Evolutionary conservation across 2,113 vertebrate species (phyloP).

Genomic region (Narcine bancroftii): DNA sequence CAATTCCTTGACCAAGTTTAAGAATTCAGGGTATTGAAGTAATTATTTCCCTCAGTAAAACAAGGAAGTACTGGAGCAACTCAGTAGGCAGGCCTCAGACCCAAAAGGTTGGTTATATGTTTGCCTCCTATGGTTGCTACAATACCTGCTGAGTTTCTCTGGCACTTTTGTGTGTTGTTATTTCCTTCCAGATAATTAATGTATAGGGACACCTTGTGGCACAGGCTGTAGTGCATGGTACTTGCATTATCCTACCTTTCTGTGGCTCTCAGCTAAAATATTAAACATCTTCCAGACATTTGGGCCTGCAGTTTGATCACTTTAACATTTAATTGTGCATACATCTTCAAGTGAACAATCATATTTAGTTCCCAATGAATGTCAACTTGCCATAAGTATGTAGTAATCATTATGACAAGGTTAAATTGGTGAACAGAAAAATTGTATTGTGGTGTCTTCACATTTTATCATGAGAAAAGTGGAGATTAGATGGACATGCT

Average conservation of each 20-base stretch:
- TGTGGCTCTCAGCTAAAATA: neutral
- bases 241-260: neutral
- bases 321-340: neutral
- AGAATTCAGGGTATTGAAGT: neutral
- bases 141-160: too few relatives aligned
- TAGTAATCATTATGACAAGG: neutral
- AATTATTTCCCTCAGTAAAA: neutral
- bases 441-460: neutral
- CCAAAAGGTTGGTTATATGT: too few relatives aligned
- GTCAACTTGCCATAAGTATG: neutral
- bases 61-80: too few relatives aligned
- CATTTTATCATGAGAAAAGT: too few relatives aligned
- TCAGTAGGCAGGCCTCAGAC: too few relatives aligned
- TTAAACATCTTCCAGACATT: neutral
- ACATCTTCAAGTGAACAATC: neutral
- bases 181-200: constrained; percentile 28
- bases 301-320: neutral
- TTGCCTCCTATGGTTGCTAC: too few relatives aligned
- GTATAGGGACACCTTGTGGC: constrained; percentile 28
- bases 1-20: neutral
- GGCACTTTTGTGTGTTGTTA: too few relatives aligned
- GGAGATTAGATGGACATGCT: neutral
- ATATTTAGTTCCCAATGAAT: neutral
- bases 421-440: neutral
- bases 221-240: neutral